phyloP scores from a whole-genome alignment of 2,113 vertebrate species.

The Terrapene triunguis region DNA sequence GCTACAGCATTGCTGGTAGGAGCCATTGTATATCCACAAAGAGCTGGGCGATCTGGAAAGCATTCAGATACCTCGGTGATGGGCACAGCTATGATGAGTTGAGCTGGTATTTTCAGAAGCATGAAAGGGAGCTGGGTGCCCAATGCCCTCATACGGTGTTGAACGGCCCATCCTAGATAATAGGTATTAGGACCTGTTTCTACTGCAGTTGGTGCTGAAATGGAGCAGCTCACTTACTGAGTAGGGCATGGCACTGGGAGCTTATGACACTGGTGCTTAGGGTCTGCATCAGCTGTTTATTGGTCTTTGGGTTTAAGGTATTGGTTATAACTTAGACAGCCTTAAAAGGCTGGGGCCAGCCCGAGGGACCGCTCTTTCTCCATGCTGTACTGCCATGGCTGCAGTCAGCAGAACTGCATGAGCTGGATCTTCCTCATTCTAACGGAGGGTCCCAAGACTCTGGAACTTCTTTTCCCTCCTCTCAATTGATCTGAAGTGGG shows the following conservation, averaged over 20 bases:
- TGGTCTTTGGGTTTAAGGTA: neutral
- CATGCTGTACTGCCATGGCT: neutral
- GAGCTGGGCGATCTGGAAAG: neutral
- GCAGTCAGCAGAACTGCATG: neutral
- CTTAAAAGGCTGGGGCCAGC: neutral
- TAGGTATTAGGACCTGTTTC: neutral
- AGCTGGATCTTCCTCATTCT: neutral
- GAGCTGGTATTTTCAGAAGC: neutral
- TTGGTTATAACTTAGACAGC: neutral
- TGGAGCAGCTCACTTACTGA: accelerated
- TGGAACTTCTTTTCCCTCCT: neutral
- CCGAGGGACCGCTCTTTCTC: neutral
- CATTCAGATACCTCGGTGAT: neutral
- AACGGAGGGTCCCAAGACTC: neutral
- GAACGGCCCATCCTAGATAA: neutral
- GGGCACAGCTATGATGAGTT: neutral
- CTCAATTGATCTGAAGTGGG: neutral
- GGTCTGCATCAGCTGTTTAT: neutral
- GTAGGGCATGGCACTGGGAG: neutral
- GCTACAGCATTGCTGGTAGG: neutral
- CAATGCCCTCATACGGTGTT: neutral
- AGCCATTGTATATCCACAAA: neutral
- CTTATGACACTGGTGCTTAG: neutral
- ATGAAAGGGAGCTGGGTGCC: accelerated
- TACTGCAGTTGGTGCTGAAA: neutral